phyloP scores from a whole-genome alignment of 2,113 vertebrate genomes.

The Motacilla tschutschensis region DNA sequence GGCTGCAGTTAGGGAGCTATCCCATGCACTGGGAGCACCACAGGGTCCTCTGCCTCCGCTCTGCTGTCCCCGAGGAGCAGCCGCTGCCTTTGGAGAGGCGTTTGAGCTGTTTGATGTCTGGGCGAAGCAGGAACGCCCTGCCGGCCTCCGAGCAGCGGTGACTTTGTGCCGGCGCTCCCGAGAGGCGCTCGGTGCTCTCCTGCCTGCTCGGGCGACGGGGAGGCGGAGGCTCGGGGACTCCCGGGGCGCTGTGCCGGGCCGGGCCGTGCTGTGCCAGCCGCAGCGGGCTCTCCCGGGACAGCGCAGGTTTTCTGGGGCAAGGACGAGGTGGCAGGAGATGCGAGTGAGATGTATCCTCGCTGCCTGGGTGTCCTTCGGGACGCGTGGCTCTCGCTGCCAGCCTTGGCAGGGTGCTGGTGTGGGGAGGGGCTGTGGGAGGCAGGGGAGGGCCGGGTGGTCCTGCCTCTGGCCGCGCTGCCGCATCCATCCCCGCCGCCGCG shows the following conservation, averaged over 20 bases:
- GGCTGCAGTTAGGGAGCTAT: fast-evolving
- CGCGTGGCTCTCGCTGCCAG: fast-evolving
- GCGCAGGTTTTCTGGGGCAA: background rate
- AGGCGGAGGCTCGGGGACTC: background rate
- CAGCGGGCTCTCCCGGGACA: background rate
- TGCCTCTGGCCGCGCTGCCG: background rate
- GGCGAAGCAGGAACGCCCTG: background rate
- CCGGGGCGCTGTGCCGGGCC: background rate
- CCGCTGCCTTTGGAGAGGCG: background rate
- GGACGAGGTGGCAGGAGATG: background rate
- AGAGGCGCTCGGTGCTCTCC: background rate
- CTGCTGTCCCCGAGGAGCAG: background rate
- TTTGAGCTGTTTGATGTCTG: background rate
- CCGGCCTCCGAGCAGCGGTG: background rate
- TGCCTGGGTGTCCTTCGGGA: background rate
- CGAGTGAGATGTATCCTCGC: fast-evolving
- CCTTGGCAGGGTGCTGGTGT: background rate
- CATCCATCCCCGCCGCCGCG: slow-evolving; percentile 24
- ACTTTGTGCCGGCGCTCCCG: fast-evolving
- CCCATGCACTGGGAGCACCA: background rate
- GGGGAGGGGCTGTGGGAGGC: background rate
- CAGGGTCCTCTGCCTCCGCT: background rate
- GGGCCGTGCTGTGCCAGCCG: background rate
- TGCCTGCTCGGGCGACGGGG: fast-evolving
- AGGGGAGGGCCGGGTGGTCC: background rate